Evolutionary conservation across 2,888 invertebrate genomes (phyloP).

Genomic region (Ditula angustiorana): DNA sequence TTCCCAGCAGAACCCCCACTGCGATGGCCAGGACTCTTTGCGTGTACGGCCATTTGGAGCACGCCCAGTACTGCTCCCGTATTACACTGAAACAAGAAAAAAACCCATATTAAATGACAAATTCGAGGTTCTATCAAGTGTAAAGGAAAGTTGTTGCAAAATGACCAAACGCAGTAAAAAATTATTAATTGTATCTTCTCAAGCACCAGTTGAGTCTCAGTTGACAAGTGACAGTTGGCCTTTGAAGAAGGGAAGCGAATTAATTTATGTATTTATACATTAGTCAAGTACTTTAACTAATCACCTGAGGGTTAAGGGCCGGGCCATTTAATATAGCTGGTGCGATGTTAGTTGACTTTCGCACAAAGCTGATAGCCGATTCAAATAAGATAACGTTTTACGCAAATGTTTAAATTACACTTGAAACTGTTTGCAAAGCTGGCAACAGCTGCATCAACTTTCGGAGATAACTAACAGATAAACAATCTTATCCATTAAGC

Average conservation of each 20-base stretch:
- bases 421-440: background rate
- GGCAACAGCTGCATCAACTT: conserved; percentile 3
- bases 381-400: background rate
- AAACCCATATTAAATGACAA: background rate
- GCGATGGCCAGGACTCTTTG: conserved; percentile 67
- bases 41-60: conserved; percentile 70
- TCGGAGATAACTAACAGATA: conserved; percentile 3
- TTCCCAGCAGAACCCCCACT: conserved; percentile 68
- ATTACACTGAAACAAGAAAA: conserved; percentile 64
- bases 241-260: no score
- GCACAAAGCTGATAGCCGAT: background rate
- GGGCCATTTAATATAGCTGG: no score
- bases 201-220: no score
- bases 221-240: no score
- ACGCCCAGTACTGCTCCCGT: conserved; percentile 79
- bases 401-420: background rate
- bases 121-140: background rate
- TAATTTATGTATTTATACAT: no score
- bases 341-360: no score
- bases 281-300: no score
- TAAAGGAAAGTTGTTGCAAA: no score
- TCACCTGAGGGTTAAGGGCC: no score
- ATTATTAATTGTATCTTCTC: no score
- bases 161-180: no score
- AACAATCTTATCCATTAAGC: conserved; percentile 19